A percentile compares a stretch with the other conserved stretches of the same genome.
Conservation (phyloP, 2,888 invertebrate species). For the Carpatolechia fugitivella region DNA sequence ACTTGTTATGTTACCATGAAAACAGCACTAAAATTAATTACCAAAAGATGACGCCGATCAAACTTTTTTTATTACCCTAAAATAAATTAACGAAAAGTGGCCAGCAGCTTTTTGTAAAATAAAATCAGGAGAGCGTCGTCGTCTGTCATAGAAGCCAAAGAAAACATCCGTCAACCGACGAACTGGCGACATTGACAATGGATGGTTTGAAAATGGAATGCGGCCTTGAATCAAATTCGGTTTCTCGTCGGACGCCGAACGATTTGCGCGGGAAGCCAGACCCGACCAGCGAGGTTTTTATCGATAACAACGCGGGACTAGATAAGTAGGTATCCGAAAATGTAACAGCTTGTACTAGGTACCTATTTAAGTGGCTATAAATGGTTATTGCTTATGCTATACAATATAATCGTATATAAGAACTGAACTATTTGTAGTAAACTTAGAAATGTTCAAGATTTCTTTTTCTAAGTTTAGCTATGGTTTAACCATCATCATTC, state of each 20-base stretch:
- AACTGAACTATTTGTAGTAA: no score
- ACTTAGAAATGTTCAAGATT: no score
- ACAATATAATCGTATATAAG: no score
- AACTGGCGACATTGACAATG: slow-evolving; percentile 66
- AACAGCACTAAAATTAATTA: no score
- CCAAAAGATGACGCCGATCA: no score
- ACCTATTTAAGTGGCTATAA: no score
- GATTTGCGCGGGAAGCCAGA: slow-evolving; percentile 56
- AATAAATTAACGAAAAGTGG: neutral
- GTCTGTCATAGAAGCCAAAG: slow-evolving; percentile 33
- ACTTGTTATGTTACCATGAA: no score
- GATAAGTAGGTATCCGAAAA: neutral
- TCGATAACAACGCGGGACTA: neutral
- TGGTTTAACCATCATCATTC: no score
- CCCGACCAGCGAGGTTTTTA: slow-evolving; percentile 19
- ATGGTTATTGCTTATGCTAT: no score
- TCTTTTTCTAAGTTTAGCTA: no score
- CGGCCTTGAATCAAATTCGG: slow-evolving; percentile 73
- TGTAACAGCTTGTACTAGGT: neutral
- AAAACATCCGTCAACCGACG: slow-evolving; percentile 60
- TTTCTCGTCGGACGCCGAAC: slow-evolving; percentile 47
- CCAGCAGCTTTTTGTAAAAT: neutral
- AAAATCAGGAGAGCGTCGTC: neutral
- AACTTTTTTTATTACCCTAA: no score
- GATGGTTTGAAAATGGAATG: slow-evolving; percentile 72